Evolutionary conservation across 2,797 vertebrate genomes (phyloP), one percentile per base, ranked within the genome.

Genomic region (Lacerta agilis): DNA sequence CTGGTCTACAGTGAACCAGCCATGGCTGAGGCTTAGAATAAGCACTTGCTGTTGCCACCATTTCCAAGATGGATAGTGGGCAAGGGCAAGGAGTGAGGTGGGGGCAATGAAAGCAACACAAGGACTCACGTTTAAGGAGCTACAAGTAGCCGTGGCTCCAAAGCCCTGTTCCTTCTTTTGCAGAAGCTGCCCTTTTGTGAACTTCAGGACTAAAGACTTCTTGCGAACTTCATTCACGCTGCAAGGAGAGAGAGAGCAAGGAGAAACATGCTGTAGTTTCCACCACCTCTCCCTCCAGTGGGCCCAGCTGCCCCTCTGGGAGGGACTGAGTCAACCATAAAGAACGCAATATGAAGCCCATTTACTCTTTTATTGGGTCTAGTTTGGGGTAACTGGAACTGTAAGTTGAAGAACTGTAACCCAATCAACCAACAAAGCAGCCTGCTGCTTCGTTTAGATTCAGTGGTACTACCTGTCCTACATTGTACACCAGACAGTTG

Each of bases 141-240:
- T 99, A 82, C 99, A 99, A 94, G 99, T 98, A 91, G 99, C 97
- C 0, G 98, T 99, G 25, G 98, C 99, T 92, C 98, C 99, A 0
- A 99, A 98, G 0, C 99, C 97, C 15, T 98, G 97, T 94, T 99
- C 99, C 97, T 99, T 99, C 96, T 99, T 99, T 0, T 96, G 98
- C 87, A 99, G 99, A 83, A 99, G 98, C 94, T 99, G 99, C 90
- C 99, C 99, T 93, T 99, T 99, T 86, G 98, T 98, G 94, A 99
- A 99, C 96, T 99, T 99, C 90, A 99, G 97, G 77, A 99, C 99
- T 95, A 99, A 95, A 23, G 99, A 99, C 92, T 99, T 99, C 95
- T 99, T 97, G 85, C 98, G 98, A 89, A 99, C 99, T 86, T 99
- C 99, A 95, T 99, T 98, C 3, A 99, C 99, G 90, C 99, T 99